Conservation (phyloP, 92 coral and sea anemone species). For the Hydrozoanthus gracilis region DNA sequence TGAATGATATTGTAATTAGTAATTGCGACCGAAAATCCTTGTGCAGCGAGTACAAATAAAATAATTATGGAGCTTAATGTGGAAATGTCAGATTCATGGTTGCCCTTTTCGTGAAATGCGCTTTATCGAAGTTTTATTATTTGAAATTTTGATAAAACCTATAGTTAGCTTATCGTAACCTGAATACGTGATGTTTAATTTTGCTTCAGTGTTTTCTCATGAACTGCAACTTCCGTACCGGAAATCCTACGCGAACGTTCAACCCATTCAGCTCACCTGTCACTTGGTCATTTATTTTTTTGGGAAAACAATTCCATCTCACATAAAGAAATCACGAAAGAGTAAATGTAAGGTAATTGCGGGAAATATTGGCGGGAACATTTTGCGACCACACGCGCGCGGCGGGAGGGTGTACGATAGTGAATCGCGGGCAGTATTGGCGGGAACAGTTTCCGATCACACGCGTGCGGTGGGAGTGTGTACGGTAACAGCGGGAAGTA, state of each 20-base stretch:
- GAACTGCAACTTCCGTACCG: conserved; percentile 33
- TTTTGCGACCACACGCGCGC: not conserved
- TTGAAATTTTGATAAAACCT: not conserved
- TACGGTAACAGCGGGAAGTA: conserved; percentile 11
- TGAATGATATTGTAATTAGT: too few species aligned
- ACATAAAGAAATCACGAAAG: not conserved
- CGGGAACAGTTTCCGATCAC: not conserved
- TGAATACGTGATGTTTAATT: conserved; percentile 21
- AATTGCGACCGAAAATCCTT: too few species aligned
- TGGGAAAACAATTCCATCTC: not conserved
- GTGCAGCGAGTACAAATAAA: too few species aligned
- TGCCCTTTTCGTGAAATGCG: too few species aligned
- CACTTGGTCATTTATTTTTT: not conserved
- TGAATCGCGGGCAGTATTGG: conserved; percentile 14
- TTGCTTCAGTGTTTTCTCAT: conserved; percentile 2
- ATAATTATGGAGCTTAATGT: too few species aligned
- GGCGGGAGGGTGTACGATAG: not conserved
- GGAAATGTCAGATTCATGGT: too few species aligned
- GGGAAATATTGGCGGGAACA: not conserved
- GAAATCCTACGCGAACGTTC: conserved; percentile 4
- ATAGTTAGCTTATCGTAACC: not conserved
- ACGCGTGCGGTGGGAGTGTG: not conserved
- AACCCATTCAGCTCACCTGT: not conserved
- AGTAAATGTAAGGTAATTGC: too few species aligned
- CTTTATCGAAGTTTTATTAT: too few species aligned